phyloP scores from a whole-genome alignment of 2,797 vertebrate species.

The Lagodon rhomboides region DNA sequence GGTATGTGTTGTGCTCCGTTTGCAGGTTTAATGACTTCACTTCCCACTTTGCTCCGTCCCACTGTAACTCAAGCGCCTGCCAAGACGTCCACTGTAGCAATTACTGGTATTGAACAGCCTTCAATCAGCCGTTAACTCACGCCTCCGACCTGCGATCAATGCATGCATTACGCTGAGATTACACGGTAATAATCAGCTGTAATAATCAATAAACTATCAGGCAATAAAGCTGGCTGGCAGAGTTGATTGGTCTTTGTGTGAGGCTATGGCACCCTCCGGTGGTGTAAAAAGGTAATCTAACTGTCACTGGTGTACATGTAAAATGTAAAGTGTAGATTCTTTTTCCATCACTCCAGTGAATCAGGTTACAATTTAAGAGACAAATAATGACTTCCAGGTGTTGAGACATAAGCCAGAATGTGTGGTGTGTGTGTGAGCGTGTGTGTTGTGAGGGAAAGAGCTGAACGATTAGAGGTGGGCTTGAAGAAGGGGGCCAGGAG shows the following conservation, averaged over 20 bases:
- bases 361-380: background rate
- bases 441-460: constrained; percentile 1
- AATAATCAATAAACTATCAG: constrained; percentile 55
- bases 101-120: constrained; percentile 55
- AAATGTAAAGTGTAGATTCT: background rate
- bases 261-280: constrained; percentile 46
- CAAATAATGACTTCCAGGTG: background rate
- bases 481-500: constrained; percentile 32
- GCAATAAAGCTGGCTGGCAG: constrained; percentile 26
- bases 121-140: constrained; percentile 52
- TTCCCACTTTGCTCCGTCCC: constrained; percentile 13
- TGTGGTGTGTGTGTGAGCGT: background rate
- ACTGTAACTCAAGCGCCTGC: constrained; percentile 35
- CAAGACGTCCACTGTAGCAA: constrained; percentile 38
- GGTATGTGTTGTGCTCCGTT: background rate
- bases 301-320: background rate
- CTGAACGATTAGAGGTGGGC: constrained; percentile 19
- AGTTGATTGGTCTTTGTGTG: background rate
- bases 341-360: background rate
- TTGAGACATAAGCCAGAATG: background rate
- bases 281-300: constrained; percentile 13
- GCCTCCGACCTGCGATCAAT: constrained; percentile 46
- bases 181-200: constrained; percentile 49
- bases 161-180: constrained; percentile 43
- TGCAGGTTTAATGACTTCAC: constrained; percentile 18